Conservation (phyloP, 2,113 vertebrate species). For the Kryptolebias marmoratus region DNA sequence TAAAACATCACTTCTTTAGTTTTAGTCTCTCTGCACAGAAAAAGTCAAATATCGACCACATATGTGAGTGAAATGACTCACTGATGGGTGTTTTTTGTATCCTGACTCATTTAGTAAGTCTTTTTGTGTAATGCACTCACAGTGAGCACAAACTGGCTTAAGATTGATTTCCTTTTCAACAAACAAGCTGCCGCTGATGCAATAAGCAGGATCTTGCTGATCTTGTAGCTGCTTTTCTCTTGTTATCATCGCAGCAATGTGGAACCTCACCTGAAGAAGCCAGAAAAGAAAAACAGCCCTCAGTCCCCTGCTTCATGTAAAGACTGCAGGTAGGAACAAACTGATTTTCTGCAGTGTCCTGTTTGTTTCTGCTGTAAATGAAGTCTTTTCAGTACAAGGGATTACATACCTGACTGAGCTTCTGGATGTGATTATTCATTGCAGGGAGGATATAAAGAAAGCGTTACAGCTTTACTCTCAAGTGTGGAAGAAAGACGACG, state of each 20-base stretch:
- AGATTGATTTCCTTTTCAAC: neutral
- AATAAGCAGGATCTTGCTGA: neutral
- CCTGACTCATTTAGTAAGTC: too few relatives aligned
- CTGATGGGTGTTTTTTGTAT: too few relatives aligned
- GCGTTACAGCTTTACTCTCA: slow-evolving; percentile 45
- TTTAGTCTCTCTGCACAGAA: too few relatives aligned
- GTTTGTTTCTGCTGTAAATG: neutral
- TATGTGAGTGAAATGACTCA: too few relatives aligned
- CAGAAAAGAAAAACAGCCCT: neutral
- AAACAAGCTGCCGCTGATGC: neutral
- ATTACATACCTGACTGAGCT: neutral
- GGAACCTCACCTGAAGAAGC: neutral
- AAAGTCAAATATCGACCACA: too few relatives aligned
- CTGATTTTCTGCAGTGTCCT: neutral
- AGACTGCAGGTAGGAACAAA: slow-evolving; percentile 59
- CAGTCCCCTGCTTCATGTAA: slow-evolving; percentile 26
- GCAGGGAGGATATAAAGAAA: slow-evolving; percentile 55
- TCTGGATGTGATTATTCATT: slow-evolving; percentile 25
- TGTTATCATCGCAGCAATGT: slow-evolving; percentile 26
- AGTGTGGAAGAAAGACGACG: slow-evolving; percentile 70
- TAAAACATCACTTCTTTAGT: too few relatives aligned
- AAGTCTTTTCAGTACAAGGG: neutral
- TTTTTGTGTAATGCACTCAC: neutral
- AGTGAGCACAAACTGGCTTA: neutral
- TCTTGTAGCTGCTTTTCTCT: neutral